phyloP scores from a whole-genome alignment of 2,797 vertebrate genomes.

The Nannoperca australis region DNA sequence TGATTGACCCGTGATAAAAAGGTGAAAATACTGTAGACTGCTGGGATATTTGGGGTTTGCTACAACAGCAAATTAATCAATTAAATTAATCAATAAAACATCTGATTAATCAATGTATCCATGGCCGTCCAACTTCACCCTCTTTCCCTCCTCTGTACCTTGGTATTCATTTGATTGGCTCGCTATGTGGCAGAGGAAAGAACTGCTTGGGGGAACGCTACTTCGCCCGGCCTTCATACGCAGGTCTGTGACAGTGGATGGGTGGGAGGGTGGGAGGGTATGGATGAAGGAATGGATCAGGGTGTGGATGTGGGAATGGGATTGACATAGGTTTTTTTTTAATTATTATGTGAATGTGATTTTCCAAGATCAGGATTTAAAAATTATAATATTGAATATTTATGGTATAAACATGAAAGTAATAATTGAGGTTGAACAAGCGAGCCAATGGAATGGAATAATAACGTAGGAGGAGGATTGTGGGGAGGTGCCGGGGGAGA shows the following conservation, averaged over 20 bases:
- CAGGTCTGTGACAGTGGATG: conserved; percentile 74
- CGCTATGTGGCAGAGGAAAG: conserved; percentile 81
- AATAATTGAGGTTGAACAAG: background rate
- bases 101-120: background rate
- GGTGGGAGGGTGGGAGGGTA: background rate
- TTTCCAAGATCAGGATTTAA: background rate
- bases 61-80: conserved; percentile 1
- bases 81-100: too few relatives aligned
- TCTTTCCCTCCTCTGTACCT: conserved; percentile 68
- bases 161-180: conserved; percentile 73
- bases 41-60: background rate
- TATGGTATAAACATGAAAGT: background rate
- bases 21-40: background rate
- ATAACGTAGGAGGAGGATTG: conserved; percentile 10
- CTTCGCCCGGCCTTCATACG: conserved; percentile 76
- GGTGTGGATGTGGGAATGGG: background rate
- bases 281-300: conserved; percentile 18
- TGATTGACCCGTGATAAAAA: background rate
- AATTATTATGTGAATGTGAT: background rate
- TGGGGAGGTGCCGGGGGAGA: conserved; percentile 15
- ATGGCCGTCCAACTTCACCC: background rate
- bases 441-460: conserved; percentile 4
- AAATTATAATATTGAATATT: conserved; percentile 15
- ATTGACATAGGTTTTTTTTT: background rate
- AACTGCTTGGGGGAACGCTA: conserved; percentile 73